phyloP scores from a whole-genome alignment of 2,113 vertebrate genomes.

The Alces alces region DNA sequence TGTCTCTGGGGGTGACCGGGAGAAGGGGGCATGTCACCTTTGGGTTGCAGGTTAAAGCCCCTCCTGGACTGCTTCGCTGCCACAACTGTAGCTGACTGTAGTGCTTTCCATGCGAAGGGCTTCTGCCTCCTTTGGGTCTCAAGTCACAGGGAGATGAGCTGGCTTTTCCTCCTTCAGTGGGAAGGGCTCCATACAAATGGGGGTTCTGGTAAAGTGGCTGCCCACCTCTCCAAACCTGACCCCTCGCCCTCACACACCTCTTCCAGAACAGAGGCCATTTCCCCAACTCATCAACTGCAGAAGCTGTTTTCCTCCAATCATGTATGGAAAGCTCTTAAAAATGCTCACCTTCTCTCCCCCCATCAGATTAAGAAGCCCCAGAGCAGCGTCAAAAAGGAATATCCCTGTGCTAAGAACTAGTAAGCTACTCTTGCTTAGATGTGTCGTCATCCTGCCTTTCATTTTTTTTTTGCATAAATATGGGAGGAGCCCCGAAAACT shows the following conservation, averaged over 20 bases:
- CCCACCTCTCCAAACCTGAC: not conserved
- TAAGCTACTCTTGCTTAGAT: not conserved
- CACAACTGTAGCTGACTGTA: not conserved
- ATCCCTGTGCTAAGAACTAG: conserved; percentile 25
- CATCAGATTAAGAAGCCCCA: not conserved
- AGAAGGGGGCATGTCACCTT: not conserved
- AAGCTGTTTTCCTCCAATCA: not conserved
- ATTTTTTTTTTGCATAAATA: too few relatives aligned
- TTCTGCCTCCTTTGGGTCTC: not conserved
- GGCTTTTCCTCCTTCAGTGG: not conserved
- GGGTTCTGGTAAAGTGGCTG: not conserved
- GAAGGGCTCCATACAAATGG: not conserved
- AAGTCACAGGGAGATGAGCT: not conserved
- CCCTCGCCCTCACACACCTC: not conserved
- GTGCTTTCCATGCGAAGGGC: not conserved
- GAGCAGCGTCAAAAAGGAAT: conserved; percentile 19
- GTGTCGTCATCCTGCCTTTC: too few relatives aligned
- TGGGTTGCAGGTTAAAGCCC: not conserved
- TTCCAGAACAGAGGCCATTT: not conserved
- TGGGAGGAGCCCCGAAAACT: conserved; percentile 15
- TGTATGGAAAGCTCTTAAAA: not conserved
- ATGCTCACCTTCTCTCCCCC: not conserved
- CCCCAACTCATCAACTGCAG: not conserved
- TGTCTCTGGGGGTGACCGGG: not conserved
- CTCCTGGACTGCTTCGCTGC: not conserved